Evolutionary conservation across 1,140 invertebrate genomes (phyloP).

Genomic region (Scaptomyza pallida): DNA sequence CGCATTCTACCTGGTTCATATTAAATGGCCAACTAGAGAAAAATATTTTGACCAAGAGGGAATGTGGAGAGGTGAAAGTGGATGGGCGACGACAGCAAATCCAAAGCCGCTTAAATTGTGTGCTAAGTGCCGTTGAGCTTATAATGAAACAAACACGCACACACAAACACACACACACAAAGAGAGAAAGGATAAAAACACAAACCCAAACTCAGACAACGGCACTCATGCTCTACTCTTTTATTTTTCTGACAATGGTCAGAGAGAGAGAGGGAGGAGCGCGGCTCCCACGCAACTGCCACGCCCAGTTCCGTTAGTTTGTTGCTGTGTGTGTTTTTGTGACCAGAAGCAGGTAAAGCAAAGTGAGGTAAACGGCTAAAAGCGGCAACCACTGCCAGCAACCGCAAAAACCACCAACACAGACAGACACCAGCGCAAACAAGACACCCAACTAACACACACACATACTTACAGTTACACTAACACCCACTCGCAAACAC

Average conservation of each 20-base stretch:
- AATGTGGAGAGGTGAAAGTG: constrained; percentile 16
- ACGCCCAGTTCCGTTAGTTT: constrained; percentile 64
- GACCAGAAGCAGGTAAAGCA: constrained; percentile 43
- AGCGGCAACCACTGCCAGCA: constrained; percentile 44
- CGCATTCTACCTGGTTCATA: constrained; percentile 3
- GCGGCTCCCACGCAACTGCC: constrained; percentile 56
- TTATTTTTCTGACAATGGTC: constrained; percentile 8
- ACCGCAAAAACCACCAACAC: constrained; percentile 71
- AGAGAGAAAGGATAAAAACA: neutral
- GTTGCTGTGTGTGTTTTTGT: constrained; percentile 3
- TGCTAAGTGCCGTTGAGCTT: constrained; percentile 77
- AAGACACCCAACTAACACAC: constrained; percentile 31
- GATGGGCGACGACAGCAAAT: constrained; percentile 45
- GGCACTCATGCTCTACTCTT: neutral
- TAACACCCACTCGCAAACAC: constrained; percentile 15
- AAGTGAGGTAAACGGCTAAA: constrained; percentile 53
- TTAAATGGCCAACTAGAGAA: constrained; percentile 10
- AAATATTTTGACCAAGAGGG: constrained; percentile 6
- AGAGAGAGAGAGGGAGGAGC: constrained; percentile 39
- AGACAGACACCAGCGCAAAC: constrained; percentile 50
- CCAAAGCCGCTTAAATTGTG: constrained; percentile 76
- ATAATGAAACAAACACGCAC: constrained; percentile 61
- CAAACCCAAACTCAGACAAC: constrained; percentile 17
- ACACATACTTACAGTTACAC: constrained; percentile 22
- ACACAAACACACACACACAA: constrained; percentile 19